These are phyloP conservation scores for Phoeniculus purpureus DNA, from an alignment of 2,797 vertebrate species.

Conservation along the genomic window DNA sequence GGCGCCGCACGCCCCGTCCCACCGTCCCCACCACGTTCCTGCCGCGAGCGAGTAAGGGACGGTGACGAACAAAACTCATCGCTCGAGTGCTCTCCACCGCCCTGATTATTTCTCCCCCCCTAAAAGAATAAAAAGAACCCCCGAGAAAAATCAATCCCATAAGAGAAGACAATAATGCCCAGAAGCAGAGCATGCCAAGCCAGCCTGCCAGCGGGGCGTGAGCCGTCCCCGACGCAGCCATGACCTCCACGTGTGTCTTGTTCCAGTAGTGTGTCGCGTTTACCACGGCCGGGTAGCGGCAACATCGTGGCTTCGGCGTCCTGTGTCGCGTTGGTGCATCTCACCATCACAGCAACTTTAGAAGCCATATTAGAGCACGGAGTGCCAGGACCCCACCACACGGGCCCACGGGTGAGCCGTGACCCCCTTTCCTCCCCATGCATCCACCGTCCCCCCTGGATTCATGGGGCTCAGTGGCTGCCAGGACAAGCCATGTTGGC, in stretches of 20 bases:
- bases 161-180: background rate
- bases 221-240: slow-evolving; percentile 5
- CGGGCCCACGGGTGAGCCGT: slow-evolving; percentile 39
- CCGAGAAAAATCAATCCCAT: background rate
- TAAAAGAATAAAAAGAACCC: background rate
- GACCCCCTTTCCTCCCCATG: background rate
- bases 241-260: slow-evolving; percentile 43
- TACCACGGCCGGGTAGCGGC: slow-evolving; percentile 34
- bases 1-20: background rate
- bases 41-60: background rate
- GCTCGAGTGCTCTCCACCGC: background rate
- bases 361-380: slow-evolving; percentile 80
- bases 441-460: background rate
- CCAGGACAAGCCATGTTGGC: background rate
- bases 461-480: background rate
- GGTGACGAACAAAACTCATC: background rate
- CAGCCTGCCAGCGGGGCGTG: background rate
- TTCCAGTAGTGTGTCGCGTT: slow-evolving; percentile 5
- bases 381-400: slow-evolving; percentile 15
- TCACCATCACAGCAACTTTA: slow-evolving; percentile 71
- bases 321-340: slow-evolving; percentile 50
- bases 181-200: slow-evolving; percentile 65
- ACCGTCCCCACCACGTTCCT: background rate
- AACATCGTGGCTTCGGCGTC: slow-evolving; percentile 60
- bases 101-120: background rate